These are phyloP conservation scores for Caenorhabditis panamensis DNA, from an alignment of 2,888 invertebrate genomes.

Conservation along the genomic window DNA sequence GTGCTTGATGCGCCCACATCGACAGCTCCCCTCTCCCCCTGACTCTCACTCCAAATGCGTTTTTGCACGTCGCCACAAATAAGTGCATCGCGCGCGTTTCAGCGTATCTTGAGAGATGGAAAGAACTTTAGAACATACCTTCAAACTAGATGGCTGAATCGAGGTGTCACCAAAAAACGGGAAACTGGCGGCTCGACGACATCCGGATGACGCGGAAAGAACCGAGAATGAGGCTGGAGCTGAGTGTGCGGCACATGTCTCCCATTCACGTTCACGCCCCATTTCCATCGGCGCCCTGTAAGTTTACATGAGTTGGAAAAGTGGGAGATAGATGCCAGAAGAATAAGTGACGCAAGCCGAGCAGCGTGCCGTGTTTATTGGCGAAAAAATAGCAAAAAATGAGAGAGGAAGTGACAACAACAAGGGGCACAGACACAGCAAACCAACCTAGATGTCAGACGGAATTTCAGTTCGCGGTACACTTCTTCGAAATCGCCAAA, in stretches of 20 bases:
- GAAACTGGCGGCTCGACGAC: slow-evolving; percentile 78
- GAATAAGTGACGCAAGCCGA: slow-evolving; percentile 2
- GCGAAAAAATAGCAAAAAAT: background rate
- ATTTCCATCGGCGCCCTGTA: slow-evolving; percentile 65
- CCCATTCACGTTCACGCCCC: slow-evolving; percentile 67
- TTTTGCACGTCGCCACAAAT: slow-evolving; percentile 56
- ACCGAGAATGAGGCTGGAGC: slow-evolving; percentile 70
- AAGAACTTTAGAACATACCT: slow-evolving; percentile 33
- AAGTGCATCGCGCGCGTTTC: slow-evolving; percentile 11
- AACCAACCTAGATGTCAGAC: slow-evolving; percentile 51
- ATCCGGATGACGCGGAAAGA: slow-evolving; percentile 63
- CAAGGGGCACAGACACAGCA: slow-evolving; percentile 20
- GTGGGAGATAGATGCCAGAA: background rate
- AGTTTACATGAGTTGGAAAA: background rate
- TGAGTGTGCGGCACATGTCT: slow-evolving; percentile 70
- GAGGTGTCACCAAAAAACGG: slow-evolving; percentile 71
- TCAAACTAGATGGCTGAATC: slow-evolving; percentile 56
- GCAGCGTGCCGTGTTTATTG: background rate
- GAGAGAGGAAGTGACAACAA: slow-evolving; percentile 13
- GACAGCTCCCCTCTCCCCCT: slow-evolving; percentile 27
- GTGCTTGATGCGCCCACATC: slow-evolving; percentile 43
- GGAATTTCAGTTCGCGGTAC: slow-evolving; percentile 36
- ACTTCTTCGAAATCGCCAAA: slow-evolving; percentile 48
- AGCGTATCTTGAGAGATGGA: too few species aligned
- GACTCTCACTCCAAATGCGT: slow-evolving; percentile 35